Evolutionary conservation across 2,797 vertebrate species (phyloP).

Genomic region (Leuciscus waleckii): DNA sequence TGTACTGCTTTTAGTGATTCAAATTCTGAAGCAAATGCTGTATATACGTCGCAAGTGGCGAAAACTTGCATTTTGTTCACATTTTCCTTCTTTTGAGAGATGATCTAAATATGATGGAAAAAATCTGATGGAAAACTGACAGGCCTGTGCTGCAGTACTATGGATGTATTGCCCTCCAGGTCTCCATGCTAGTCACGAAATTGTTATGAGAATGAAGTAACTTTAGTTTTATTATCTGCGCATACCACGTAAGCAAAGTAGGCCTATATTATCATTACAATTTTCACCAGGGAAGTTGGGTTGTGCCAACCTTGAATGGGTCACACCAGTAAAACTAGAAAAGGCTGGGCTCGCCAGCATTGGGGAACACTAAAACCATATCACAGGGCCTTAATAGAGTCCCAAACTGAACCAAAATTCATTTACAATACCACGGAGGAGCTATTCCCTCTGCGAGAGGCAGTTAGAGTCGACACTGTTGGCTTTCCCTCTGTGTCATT

Average conservation of each 20-base stretch:
- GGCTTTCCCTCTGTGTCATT: conserved; percentile 42
- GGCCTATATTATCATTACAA: not conserved
- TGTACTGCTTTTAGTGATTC: no score
- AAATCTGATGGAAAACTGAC: not conserved
- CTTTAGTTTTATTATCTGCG: not conserved
- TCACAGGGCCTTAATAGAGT: not conserved
- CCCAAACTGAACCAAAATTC: conserved; percentile 58
- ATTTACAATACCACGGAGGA: conserved; percentile 39
- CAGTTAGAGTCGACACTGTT: not conserved
- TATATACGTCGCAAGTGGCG: no score
- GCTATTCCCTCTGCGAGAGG: not conserved
- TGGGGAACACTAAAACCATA: not conserved
- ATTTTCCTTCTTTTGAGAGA: no score
- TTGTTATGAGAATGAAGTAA: not conserved
- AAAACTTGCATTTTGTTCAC: no score
- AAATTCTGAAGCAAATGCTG: no score
- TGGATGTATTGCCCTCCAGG: no score
- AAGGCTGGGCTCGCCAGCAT: not conserved
- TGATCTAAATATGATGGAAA: not conserved
- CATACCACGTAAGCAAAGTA: not conserved
- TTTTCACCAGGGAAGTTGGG: not conserved
- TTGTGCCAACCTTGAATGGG: not conserved
- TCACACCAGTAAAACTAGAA: not conserved
- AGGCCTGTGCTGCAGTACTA: not conserved
- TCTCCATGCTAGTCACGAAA: not conserved